phyloP scores from a whole-genome alignment of 2,888 invertebrate genomes.

The Cheiracanthium punctorium region DNA sequence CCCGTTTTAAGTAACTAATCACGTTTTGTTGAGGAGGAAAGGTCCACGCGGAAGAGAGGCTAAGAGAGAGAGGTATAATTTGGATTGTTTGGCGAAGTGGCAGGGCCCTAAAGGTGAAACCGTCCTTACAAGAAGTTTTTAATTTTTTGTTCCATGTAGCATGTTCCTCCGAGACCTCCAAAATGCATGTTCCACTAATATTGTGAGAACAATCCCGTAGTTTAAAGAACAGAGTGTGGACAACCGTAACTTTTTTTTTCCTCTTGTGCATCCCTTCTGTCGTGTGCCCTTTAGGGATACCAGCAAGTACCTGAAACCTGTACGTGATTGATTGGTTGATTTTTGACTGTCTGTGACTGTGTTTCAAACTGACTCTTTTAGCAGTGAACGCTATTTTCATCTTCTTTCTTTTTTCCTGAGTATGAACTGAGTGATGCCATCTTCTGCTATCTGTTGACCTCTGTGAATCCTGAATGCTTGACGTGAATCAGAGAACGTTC shows the following conservation, averaged over 20 bases:
- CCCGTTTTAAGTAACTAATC: conserved; percentile 50
- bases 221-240: background rate
- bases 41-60: background rate
- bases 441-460: conserved; percentile 25
- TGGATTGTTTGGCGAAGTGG: conserved; percentile 48
- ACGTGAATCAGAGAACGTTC: too few species aligned
- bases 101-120: conserved; percentile 47
- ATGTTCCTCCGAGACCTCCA: background rate
- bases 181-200: background rate
- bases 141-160: conserved; percentile 12
- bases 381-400: conserved; percentile 30
- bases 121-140: conserved; percentile 36
- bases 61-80: background rate
- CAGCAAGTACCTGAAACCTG: conserved; percentile 18
- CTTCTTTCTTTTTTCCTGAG: conserved; percentile 22
- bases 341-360: conserved; percentile 31
- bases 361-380: conserved; percentile 40
- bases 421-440: conserved; percentile 13
- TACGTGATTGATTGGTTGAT: conserved; percentile 9
- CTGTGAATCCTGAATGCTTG: conserved; percentile 35
- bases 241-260: background rate
- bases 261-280: background rate
- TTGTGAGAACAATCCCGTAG: background rate
- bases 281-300: background rate
- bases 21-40: conserved; percentile 19